Evolutionary conservation across 2,113 vertebrate species (phyloP), one percentile per base, ranked within the genome.

Genomic region (Thymallus thymallus): DNA sequence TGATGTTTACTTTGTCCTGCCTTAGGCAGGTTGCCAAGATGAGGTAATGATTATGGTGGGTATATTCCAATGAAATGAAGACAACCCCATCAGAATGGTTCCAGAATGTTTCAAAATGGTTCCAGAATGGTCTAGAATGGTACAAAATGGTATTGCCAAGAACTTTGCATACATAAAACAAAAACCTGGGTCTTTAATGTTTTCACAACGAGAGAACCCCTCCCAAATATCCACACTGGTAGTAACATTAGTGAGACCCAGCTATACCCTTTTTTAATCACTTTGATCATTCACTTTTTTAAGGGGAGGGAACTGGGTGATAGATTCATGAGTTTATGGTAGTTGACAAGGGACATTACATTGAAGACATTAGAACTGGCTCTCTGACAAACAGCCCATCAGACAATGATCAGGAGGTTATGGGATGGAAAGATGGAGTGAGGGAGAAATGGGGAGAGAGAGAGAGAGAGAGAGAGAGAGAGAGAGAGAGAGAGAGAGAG

Each of bases 261-360:
- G 4, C 68, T 79, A 13, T 88, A 82, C 81, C 86, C 87, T 87
- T 91, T 91, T 92, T 91, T 92, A 92, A 92, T 92, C 88, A 90
- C 86, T 87, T 83, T 85, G 76, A 89, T 91, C 91, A 91, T 90
- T 88, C 87, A 90, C 88, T 85, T 90, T 90, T 90, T 86, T 87
- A 78, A 88, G 79, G 82, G 79, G 86, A 60, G 16, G 51, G 81
- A 87, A 83, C 77, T 84, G 75, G 20, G 63, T 91, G 92, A 93
- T 90, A 88, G 90, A 94, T 92, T 86, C 84, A 85, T 82, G 84
- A 82, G 80, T 89, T 92, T 90, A 93, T 93, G 80, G 83, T 84
- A 93, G 85, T 83, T 90, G 92, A 93, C 92, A 94, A 87, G 91
- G 87, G 87, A 87, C 90, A 92, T 92, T 93, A 88, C 84, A 86